A percentile compares a stretch with the other conserved stretches of the same genome.
These are phyloP conservation scores for Sebastolobus alascanus DNA, from an alignment of 2,797 vertebrate species.

Conservation along the genomic window DNA sequence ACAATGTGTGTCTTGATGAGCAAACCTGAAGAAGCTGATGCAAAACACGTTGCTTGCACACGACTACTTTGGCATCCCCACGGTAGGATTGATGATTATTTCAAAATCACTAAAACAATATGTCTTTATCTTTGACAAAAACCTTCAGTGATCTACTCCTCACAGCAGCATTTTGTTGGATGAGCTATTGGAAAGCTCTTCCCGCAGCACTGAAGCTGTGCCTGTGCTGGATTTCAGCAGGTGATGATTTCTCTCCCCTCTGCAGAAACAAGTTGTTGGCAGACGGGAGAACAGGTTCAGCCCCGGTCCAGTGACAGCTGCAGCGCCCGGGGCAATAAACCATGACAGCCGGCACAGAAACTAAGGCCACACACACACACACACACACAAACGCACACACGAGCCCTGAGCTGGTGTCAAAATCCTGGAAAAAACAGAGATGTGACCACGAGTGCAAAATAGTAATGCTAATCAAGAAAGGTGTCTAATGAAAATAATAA, in stretches of 20 bases:
- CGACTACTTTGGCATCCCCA: not conserved
- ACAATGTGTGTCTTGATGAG: not conserved
- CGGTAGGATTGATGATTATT: not conserved
- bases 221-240: constrained; percentile 59
- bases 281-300: constrained; percentile 62
- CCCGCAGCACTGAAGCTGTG: not conserved
- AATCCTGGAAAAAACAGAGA: not conserved
- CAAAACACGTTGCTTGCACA: not conserved
- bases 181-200: not conserved
- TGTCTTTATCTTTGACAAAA: not conserved
- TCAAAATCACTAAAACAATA: not conserved
- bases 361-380: constrained; percentile 57
- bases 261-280: constrained; percentile 60
- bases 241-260: constrained; percentile 57
- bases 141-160: not conserved
- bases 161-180: too few species aligned
- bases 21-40: constrained; percentile 3
- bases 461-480: not conserved
- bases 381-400: not conserved
- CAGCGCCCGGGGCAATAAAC: constrained; percentile 69
- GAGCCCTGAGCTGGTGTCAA: not conserved
- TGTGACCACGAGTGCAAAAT: not conserved
- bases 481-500: not conserved
- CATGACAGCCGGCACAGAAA: constrained; percentile 64
- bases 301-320: constrained; percentile 74